phyloP scores from a whole-genome alignment of 2,888 invertebrate genomes.

The Thelaira solivaga region DNA sequence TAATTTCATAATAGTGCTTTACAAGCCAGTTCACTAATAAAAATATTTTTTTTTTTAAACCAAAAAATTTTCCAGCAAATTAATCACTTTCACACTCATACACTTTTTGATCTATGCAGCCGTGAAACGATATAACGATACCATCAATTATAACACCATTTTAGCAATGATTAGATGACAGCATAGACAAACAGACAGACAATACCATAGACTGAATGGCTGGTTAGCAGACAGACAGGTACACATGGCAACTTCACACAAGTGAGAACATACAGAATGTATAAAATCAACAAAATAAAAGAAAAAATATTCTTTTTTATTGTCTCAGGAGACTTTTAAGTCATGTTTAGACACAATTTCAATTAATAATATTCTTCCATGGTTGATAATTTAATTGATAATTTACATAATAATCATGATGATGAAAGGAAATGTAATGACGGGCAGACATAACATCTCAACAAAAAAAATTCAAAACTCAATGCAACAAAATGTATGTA shows the following conservation, averaged over 20 bases:
- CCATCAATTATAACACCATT: slow-evolving; percentile 56
- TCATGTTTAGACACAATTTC: slow-evolving; percentile 52
- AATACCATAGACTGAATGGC: background rate
- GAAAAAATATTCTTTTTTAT: background rate
- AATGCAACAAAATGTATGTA: slow-evolving; percentile 19
- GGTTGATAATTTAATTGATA: slow-evolving; percentile 60
- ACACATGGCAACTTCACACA: slow-evolving; percentile 33
- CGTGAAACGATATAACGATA: slow-evolving; percentile 45
- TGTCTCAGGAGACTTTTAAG: slow-evolving; percentile 34
- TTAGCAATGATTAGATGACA: slow-evolving; percentile 49
- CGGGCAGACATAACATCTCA: slow-evolving; percentile 20
- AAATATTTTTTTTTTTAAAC: background rate
- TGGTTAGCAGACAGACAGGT: background rate
- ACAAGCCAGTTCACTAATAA: too few species aligned
- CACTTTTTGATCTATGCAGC: slow-evolving; percentile 5
- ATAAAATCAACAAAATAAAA: slow-evolving; percentile 1
- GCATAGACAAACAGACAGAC: slow-evolving; percentile 25
- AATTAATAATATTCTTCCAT: slow-evolving; percentile 54
- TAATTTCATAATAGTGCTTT: too few species aligned
- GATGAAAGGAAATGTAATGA: slow-evolving; percentile 34
- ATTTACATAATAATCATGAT: slow-evolving; percentile 55
- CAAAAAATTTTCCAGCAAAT: slow-evolving; percentile 26
- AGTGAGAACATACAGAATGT: background rate
- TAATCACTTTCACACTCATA: slow-evolving; percentile 43
- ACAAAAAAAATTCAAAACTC: background rate